Evolutionary conservation across 2,113 vertebrate species (phyloP), one percentile per base, ranked within the genome.

Genomic region (Rousettus leschenaultii): DNA sequence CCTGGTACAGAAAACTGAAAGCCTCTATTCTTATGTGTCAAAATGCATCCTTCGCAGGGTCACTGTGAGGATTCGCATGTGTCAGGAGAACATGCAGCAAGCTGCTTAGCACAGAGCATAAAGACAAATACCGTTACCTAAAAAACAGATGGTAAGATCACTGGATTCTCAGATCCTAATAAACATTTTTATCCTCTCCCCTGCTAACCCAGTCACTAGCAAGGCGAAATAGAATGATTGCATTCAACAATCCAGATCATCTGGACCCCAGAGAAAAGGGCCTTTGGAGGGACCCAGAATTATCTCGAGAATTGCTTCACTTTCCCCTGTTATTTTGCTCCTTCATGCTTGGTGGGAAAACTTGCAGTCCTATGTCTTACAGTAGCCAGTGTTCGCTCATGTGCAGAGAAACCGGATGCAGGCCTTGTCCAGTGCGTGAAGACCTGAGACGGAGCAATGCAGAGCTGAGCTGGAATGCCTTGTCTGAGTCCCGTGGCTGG

Each of bases 221-320:
- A 75, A 90, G 95, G 48, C 53, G 45, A 96, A 94, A 86, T 33
- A 93, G 71, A 89, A 70, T 2, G 68, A 33, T 59, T 15, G 21
- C 24, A 65, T 82, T 85, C 33, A 89, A 61, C 48, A 14, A 35
- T 43, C 21, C 9, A 24, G 18, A 66, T 57, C 53, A 70, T 75
- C 55, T 51, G n/a, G 19, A 33, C 4, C 10, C 61, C 40, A 40
- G 48, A 87, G 33, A 86, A 30, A 71, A 30, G 83, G 18, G 38
- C 11, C 28, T 79, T 66, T 13, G 43, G 48, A 53, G 61, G n/a
- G 83, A 90, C 12, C 57, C 80, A 71, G 75, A 66, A 71, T 59
- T 63, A 70, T 40, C 57, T 65, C 53, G 2, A 73, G 19, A 94
- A 79, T 0, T 5, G 7, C 61, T 68, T 89, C 30, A 26, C 61